Conservation (phyloP, 2,888 invertebrate species). For the Drosophila koepferae region DNA sequence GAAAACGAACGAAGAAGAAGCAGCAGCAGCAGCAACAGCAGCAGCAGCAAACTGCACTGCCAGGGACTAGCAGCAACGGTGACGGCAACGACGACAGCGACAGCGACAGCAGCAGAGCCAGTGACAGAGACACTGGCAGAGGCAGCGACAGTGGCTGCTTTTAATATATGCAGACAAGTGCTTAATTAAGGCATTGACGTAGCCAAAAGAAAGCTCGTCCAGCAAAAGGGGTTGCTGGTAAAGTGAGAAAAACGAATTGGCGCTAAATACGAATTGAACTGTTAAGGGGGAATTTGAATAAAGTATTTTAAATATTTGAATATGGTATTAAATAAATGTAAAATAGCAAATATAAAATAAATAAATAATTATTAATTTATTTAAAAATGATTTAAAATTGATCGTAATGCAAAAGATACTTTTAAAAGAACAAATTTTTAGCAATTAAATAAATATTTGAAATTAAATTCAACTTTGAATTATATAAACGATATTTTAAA, state of each 20-base stretch:
- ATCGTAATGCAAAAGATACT: no score
- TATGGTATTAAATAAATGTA: no score
- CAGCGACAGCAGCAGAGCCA: constrained; percentile 15
- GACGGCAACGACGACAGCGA: constrained; percentile 5
- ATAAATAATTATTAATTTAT: no score
- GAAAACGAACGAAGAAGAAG: constrained; percentile 74
- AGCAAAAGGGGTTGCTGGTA: not conserved
- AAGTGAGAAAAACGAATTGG: not conserved
- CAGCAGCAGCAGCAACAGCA: constrained; percentile 47
- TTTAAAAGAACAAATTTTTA: no score
- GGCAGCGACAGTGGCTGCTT: constrained; percentile 66
- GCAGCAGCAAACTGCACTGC: constrained; percentile 42
- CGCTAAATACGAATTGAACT: not conserved
- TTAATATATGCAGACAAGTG: constrained; percentile 81
- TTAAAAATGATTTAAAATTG: no score
- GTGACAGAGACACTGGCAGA: constrained; percentile 15
- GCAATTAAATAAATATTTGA: no score
- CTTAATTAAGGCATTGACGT: constrained; percentile 79
- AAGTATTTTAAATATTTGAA: no score
- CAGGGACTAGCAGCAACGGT: constrained; percentile 21
- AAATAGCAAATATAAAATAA: no score
- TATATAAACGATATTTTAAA: no score
- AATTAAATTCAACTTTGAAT: no score
- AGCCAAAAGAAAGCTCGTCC: constrained; percentile 5
- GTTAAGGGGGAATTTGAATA: no score